Evolutionary conservation across 2,797 vertebrate species (phyloP).

Genomic region (Phylloscopus collybita): DNA sequence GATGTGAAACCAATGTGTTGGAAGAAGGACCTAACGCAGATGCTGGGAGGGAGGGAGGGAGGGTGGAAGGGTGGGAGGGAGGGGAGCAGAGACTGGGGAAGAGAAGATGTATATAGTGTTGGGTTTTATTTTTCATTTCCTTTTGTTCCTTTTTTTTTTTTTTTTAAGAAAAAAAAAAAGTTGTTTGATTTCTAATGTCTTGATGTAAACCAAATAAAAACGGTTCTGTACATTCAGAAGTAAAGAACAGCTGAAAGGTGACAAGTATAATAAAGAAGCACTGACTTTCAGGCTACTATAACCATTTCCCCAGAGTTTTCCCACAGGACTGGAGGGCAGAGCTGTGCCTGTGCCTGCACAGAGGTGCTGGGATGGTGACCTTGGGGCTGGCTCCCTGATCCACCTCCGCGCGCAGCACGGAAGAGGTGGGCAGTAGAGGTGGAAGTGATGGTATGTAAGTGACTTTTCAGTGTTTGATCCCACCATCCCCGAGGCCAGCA

Average conservation of each 20-base stretch:
- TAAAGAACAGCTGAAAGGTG: conserved; percentile 55
- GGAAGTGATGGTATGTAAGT: neutral
- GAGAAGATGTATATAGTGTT: conserved; percentile 34
- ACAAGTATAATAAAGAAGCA: conserved; percentile 38
- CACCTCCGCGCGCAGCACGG: neutral
- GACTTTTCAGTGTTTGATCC: neutral
- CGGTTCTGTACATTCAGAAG: conserved; percentile 47
- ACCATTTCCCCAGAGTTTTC: conserved; percentile 29
- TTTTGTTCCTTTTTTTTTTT: neutral
- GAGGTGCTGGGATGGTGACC: neutral
- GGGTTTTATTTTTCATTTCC: conserved; percentile 13
- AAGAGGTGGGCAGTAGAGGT: neutral
- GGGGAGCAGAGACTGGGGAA: neutral
- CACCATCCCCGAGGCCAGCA: neutral
- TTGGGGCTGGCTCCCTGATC: conserved; percentile 27
- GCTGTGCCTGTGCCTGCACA: neutral
- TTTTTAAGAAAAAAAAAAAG: neutral
- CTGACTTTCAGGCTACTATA: conserved; percentile 19
- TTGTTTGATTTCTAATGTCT: conserved; percentile 51
- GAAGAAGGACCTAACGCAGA: conserved; percentile 23
- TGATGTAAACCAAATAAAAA: conserved; percentile 63
- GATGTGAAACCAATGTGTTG: neutral
- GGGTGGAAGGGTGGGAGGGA: neutral
- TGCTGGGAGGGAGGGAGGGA: neutral
- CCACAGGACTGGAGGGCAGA: neutral